Conservation (phyloP, 1,140 invertebrate species). For the Euschistus heros region DNA sequence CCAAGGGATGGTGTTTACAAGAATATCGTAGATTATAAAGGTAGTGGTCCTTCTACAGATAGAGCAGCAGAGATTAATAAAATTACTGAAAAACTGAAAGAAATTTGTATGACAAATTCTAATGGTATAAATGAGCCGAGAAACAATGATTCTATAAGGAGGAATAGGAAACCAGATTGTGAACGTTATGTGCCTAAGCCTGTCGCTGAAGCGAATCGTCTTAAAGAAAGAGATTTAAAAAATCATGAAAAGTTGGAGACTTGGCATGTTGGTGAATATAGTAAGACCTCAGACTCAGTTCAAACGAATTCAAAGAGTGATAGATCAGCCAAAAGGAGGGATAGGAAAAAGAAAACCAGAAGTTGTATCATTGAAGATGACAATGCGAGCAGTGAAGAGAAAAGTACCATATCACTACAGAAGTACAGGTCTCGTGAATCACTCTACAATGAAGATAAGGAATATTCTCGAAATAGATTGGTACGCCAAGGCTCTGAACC, state of each 20-base stretch:
- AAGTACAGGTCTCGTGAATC: neutral
- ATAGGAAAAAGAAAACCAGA: constrained; percentile 9
- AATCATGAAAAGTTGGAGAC: neutral
- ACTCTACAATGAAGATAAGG: neutral
- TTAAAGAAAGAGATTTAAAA: neutral
- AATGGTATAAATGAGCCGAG: neutral
- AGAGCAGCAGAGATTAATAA: constrained; percentile 9
- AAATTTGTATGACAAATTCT: neutral
- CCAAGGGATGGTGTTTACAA: neutral
- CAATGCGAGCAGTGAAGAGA: neutral
- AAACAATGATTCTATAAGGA: neutral
- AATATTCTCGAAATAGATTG: neutral
- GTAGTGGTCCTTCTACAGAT: neutral
- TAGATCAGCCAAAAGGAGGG: neutral
- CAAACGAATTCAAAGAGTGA: neutral
- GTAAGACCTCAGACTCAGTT: neutral
- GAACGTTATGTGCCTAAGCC: constrained; percentile 19
- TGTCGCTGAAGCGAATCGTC: neutral
- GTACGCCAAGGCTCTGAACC: constrained; percentile 16
- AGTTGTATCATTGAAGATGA: neutral
- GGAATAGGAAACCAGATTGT: constrained; percentile 16
- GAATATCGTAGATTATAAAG: neutral
- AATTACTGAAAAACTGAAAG: constrained; percentile 19
- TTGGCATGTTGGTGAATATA: neutral
- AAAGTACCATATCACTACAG: neutral